A percentile compares a stretch with the other conserved stretches of the same genome.
These are phyloP conservation scores for Agonum fuliginosum DNA, from an alignment of 2,888 invertebrate species.

Conservation along the genomic window DNA sequence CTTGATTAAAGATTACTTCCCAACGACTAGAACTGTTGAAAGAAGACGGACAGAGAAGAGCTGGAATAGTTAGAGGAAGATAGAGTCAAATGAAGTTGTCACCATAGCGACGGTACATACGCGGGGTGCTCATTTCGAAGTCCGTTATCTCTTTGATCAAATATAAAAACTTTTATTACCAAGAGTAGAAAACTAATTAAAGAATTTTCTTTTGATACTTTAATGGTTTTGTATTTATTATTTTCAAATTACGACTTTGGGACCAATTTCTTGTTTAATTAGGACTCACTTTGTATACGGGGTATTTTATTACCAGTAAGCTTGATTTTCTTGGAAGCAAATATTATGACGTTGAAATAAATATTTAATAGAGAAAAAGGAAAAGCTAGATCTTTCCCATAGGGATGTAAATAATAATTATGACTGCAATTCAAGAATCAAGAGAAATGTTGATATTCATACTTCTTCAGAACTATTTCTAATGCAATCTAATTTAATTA, in stretches of 20 bases:
- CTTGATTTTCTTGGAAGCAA: too few species aligned
- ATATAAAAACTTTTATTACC: slow-evolving; percentile 58
- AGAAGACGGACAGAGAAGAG: not conserved
- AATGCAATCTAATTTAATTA: too few species aligned
- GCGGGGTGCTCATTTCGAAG: slow-evolving; percentile 50
- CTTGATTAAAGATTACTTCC: slow-evolving; percentile 57
- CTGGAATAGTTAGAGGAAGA: slow-evolving; percentile 11
- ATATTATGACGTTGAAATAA: too few species aligned
- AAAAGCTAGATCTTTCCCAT: too few species aligned
- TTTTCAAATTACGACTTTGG: slow-evolving; percentile 16
- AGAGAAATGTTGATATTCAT: too few species aligned
- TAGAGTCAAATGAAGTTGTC: slow-evolving; percentile 46
- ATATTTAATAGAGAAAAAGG: too few species aligned
- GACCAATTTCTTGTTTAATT: slow-evolving; percentile 18
- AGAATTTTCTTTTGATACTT: slow-evolving; percentile 52
- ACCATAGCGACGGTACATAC: slow-evolving; percentile 51
- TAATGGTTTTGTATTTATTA: slow-evolving; percentile 19
- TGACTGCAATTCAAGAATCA: too few species aligned
- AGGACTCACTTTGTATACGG: not conserved
- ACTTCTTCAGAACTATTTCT: too few species aligned
- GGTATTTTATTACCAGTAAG: too few species aligned
- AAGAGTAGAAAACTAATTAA: slow-evolving; percentile 51
- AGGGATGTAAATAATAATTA: too few species aligned
- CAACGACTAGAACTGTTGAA: slow-evolving; percentile 33
- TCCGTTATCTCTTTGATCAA: slow-evolving; percentile 58